Evolutionary conservation across 2,113 vertebrate genomes (phyloP).

Genomic region (Scopus umbretta): DNA sequence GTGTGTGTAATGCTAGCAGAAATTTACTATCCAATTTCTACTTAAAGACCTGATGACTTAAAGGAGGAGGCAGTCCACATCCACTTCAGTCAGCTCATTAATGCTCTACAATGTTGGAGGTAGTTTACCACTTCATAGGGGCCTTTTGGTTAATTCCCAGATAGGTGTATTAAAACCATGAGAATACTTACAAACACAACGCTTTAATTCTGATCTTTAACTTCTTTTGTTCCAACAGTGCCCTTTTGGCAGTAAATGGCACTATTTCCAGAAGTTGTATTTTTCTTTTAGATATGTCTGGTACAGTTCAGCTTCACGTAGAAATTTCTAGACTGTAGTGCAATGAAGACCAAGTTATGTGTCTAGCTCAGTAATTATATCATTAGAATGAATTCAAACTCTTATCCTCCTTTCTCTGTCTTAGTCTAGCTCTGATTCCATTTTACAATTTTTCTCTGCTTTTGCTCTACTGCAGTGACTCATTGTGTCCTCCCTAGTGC

Average conservation of each 20-base stretch:
- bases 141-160: not conserved
- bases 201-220: not conserved
- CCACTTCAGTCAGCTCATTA: conserved; percentile 33
- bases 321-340: not conserved
- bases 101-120: not conserved
- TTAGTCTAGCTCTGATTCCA: not conserved
- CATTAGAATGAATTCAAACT: not conserved
- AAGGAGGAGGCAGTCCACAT: conserved; percentile 9
- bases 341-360: not conserved
- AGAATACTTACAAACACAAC: not conserved
- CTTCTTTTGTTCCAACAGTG: not conserved
- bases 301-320: not conserved
- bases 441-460: not conserved
- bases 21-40: conserved; percentile 58
- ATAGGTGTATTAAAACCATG: not conserved
- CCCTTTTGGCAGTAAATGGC: not conserved
- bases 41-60: conserved; percentile 57
- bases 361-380: not conserved
- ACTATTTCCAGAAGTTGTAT: not conserved
- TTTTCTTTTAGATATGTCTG: not conserved
- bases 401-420: not conserved
- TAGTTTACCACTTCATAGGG: not conserved
- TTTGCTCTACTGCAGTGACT: not conserved
- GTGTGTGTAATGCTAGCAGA: conserved; percentile 40
- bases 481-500: not conserved